phyloP scores from a whole-genome alignment of 2,797 vertebrate species.

The Morelia viridis region DNA sequence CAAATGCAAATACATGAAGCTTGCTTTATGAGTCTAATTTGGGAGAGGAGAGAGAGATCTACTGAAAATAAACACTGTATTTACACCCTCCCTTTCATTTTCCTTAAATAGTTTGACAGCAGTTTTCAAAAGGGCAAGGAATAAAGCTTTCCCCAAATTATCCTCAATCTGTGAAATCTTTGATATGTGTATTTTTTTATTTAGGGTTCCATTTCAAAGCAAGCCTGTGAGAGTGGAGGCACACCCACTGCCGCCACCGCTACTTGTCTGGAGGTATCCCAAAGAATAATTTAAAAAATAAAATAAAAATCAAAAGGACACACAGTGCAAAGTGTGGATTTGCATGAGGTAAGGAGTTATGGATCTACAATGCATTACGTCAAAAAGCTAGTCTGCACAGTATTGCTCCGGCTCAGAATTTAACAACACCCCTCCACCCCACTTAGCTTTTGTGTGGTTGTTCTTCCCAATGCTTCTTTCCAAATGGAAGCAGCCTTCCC shows the following conservation, averaged over 20 bases:
- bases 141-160: slow-evolving; percentile 11
- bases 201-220: not conserved
- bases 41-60: not conserved
- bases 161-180: slow-evolving; percentile 7
- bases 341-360: slow-evolving; percentile 71
- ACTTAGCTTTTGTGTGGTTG: slow-evolving; percentile 17
- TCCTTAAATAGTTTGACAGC: slow-evolving; percentile 44
- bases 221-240: not conserved
- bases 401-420: slow-evolving; percentile 30
- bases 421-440: slow-evolving; percentile 10
- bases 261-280: slow-evolving; percentile 61
- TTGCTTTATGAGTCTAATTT: slow-evolving; percentile 59
- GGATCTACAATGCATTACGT: not conserved
- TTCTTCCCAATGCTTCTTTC: not conserved
- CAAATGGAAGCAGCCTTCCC: not conserved
- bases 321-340: slow-evolving; percentile 70
- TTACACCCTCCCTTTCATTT: slow-evolving; percentile 67
- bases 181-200: not conserved
- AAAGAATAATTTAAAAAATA: slow-evolving; percentile 41
- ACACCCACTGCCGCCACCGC: not conserved
- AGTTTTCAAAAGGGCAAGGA: slow-evolving; percentile 47
- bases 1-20: slow-evolving; percentile 60
- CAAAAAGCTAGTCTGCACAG: slow-evolving; percentile 6
- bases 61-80: slow-evolving; percentile 73
- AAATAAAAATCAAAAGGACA: slow-evolving; percentile 49